A percentile compares a stretch with the other conserved stretches of the same genome.
phyloP scores from a whole-genome alignment of 2,797 vertebrate genomes.

The Paguma larvata region DNA sequence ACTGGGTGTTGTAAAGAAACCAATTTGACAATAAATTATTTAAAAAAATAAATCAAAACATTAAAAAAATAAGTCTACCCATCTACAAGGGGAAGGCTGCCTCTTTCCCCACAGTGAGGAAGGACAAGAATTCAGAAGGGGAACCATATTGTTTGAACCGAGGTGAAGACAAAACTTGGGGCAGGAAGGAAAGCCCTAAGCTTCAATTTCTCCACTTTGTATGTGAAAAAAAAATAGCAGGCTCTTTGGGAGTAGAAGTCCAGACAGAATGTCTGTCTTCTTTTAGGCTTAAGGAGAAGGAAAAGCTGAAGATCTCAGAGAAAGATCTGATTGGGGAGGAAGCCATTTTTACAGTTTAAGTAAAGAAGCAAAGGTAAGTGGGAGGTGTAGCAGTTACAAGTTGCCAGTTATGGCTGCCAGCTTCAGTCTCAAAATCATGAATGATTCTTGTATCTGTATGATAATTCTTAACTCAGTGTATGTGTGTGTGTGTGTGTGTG shows the following conservation, averaged over 20 bases:
- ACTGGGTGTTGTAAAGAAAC: too few species aligned
- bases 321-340: not conserved
- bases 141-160: not conserved
- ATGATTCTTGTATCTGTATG: not conserved
- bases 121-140: not conserved
- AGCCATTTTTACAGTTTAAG: not conserved
- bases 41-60: too few species aligned
- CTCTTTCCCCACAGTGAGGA: not conserved
- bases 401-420: not conserved
- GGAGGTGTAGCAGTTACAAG: not conserved
- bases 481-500: not conserved
- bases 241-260: not conserved
- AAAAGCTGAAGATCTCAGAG: not conserved
- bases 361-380: not conserved
- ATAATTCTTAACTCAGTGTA: not conserved
- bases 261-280: not conserved
- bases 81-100: not conserved
- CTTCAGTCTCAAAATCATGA: not conserved
- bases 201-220: not conserved
- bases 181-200: not conserved
- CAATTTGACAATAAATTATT: too few species aligned
- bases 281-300: not conserved
- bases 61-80: not conserved
- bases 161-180: not conserved
- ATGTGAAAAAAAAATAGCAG: not conserved